phyloP scores from a whole-genome alignment of 2,797 vertebrate genomes.

The Scarus forsteni region DNA sequence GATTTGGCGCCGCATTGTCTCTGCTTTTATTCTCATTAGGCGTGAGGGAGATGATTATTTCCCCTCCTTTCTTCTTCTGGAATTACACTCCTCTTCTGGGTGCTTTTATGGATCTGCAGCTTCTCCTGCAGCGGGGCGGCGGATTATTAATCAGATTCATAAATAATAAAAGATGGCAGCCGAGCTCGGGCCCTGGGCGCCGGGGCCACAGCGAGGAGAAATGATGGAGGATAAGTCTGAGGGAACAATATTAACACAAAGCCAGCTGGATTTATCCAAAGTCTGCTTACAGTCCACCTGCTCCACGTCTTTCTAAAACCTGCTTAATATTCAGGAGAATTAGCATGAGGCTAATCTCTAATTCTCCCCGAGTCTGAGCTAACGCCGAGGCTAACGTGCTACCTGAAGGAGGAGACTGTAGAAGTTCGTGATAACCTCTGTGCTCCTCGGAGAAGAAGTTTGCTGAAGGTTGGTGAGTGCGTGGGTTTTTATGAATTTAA shows the following conservation, averaged over 20 bases:
- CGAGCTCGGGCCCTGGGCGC: conserved; percentile 46
- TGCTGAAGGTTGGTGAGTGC: neutral
- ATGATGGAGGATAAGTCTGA: conserved; percentile 56
- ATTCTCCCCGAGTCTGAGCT: conserved; percentile 48
- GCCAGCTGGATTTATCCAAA: conserved; percentile 59
- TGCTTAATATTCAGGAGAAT: conserved; percentile 52
- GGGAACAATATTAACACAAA: conserved; percentile 73
- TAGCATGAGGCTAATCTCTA: conserved; percentile 58
- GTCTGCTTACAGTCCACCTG: conserved; percentile 51
- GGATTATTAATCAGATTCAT: conserved; percentile 82
- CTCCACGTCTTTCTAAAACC: conserved; percentile 8
- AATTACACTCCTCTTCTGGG: conserved; percentile 71
- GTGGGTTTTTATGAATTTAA: neutral
- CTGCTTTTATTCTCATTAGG: conserved; percentile 72
- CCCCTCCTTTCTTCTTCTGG: conserved; percentile 54
- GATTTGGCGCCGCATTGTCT: conserved; percentile 43
- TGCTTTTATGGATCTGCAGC: conserved; percentile 69
- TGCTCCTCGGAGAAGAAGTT: neutral
- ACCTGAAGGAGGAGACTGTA: conserved; percentile 5
- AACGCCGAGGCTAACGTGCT: conserved; percentile 31
- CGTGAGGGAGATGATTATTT: conserved; percentile 51
- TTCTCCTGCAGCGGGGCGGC: conserved; percentile 60
- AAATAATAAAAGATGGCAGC: conserved; percentile 82
- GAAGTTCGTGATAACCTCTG: conserved; percentile 17
- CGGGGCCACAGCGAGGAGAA: conserved; percentile 44